Evolutionary conservation across 2,888 invertebrate species (phyloP).

Genomic region (Platycheirus albimanus): DNA sequence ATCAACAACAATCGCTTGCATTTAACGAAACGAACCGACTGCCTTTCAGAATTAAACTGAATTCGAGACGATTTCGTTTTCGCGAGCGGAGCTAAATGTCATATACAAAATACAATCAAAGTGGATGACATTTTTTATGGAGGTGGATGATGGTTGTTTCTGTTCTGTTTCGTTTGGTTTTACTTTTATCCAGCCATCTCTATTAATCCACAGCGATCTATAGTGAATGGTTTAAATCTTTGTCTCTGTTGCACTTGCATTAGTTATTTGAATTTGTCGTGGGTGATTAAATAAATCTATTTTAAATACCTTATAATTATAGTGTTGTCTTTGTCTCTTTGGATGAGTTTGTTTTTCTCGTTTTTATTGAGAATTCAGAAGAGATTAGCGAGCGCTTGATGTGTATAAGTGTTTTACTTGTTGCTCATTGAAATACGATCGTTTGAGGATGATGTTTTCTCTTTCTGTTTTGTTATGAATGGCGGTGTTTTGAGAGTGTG

Average conservation of each 20-base stretch:
- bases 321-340: conserved; percentile 19
- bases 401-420: conserved; percentile 41
- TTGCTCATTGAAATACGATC: conserved; percentile 71
- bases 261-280: conserved; percentile 39
- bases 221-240: not conserved
- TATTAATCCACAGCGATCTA: not conserved
- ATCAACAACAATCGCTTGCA: conserved; percentile 61
- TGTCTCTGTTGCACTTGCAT: conserved; percentile 37
- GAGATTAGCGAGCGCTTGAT: too few species aligned
- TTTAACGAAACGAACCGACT: conserved; percentile 65
- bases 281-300: conserved; percentile 54
- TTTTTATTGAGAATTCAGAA: too few species aligned
- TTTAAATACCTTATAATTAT: not conserved
- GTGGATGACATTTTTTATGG: conserved; percentile 21
- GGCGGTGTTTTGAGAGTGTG: not conserved
- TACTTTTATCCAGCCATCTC: too few species aligned
- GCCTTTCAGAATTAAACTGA: conserved; percentile 69
- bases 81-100: conserved; percentile 34
- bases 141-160: conserved; percentile 53
- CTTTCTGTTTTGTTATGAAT: conserved; percentile 45
- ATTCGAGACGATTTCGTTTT: conserved; percentile 25
- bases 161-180: not conserved
- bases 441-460: conserved; percentile 34
- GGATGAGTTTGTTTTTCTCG: conserved; percentile 33
- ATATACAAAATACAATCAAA: conserved; percentile 41